Percentiles rank a stretch among this genome's conserved stretches.
Conservation (phyloP, 2,113 vertebrate species). For the Zosterops pallidus region DNA sequence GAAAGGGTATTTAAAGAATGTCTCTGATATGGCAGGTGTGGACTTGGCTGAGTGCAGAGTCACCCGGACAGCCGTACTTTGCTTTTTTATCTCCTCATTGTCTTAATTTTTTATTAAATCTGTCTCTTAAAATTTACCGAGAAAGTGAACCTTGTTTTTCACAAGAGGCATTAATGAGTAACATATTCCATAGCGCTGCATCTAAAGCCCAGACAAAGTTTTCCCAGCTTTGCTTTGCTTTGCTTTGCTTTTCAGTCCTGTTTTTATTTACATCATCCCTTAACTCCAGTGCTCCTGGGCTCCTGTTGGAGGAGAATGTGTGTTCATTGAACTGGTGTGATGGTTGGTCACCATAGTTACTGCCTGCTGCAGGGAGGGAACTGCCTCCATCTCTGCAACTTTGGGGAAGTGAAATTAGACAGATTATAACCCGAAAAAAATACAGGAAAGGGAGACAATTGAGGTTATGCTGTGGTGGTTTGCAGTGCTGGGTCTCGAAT, state of each 20-base stretch:
- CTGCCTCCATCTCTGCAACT: background rate
- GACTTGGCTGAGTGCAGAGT: too few species aligned
- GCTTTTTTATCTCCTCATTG: too few species aligned
- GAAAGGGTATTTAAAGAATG: too few species aligned
- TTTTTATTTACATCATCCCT: background rate
- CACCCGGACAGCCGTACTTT: too few species aligned
- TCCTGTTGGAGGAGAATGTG: background rate
- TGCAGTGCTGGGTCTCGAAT: background rate
- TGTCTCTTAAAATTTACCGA: too few species aligned
- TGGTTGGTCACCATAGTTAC: conserved; percentile 43
- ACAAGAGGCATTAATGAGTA: background rate
- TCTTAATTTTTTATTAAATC: too few species aligned
- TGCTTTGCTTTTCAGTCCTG: background rate
- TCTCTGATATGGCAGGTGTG: too few species aligned
- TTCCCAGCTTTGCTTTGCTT: background rate
- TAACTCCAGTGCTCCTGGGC: background rate
- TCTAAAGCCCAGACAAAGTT: background rate
- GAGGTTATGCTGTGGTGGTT: background rate
- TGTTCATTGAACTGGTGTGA: fast-evolving
- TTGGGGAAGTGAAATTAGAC: conserved; percentile 20
- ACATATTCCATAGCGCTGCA: background rate
- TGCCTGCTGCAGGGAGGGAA: background rate
- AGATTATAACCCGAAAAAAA: background rate
- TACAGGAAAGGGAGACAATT: background rate
- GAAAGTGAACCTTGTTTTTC: too few species aligned